These are phyloP conservation scores for Vanessa atalanta DNA, from an alignment of 1,140 invertebrate species.

Conservation along the genomic window DNA sequence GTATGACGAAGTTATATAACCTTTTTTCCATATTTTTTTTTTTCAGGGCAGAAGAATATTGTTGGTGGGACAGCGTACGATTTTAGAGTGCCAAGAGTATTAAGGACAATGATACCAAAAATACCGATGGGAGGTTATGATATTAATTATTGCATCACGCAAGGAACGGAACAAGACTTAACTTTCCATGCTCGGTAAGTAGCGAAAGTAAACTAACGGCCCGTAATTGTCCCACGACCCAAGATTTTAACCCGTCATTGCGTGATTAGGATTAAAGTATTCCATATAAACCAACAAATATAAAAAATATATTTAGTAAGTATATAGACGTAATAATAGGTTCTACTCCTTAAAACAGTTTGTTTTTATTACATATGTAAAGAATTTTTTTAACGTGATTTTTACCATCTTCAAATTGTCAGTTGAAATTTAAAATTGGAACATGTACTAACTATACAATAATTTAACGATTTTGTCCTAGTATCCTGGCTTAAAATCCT, in stretches of 20 bases:
- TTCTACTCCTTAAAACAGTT: too few relatives aligned
- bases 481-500: too few relatives aligned
- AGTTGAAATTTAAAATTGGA: too few relatives aligned
- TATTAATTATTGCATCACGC: slow-evolving; percentile 87
- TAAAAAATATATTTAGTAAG: too few relatives aligned
- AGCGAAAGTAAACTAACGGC: slow-evolving; percentile 6
- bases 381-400: too few relatives aligned
- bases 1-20: too few relatives aligned
- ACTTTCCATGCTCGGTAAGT: slow-evolving; percentile 52
- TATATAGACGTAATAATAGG: too few relatives aligned
- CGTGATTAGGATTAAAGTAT: not conserved
- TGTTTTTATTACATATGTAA: too few relatives aligned
- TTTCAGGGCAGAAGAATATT: slow-evolving; percentile 70
- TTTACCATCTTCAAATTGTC: too few relatives aligned
- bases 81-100: slow-evolving; percentile 82
- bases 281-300: not conserved
- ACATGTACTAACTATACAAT: too few relatives aligned
- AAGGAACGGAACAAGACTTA: slow-evolving; percentile 67
- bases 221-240: not conserved
- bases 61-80: slow-evolving; percentile 87
- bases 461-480: too few relatives aligned
- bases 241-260: not conserved
- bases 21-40: not conserved
- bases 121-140: slow-evolving; percentile 86
- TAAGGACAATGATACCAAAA: slow-evolving; percentile 74